phyloP scores from a whole-genome alignment of 2,888 invertebrate species.

The Caenorhabditis imperialis region DNA sequence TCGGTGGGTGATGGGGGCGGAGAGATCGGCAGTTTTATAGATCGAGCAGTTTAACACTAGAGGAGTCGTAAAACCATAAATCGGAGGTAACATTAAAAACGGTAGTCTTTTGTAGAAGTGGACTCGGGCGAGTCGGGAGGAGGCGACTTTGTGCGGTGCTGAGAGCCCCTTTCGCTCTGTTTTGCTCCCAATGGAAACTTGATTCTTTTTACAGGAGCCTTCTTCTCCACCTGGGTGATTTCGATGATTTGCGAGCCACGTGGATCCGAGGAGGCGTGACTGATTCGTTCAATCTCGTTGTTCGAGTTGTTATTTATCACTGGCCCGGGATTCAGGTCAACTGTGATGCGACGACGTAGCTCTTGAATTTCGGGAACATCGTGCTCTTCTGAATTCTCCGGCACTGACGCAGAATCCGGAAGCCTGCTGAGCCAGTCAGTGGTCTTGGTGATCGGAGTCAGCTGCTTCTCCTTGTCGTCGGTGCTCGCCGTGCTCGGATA shows the following conservation, averaged over 20 bases:
- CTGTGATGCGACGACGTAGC: conserved; percentile 20
- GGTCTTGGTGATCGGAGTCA: conserved; percentile 60
- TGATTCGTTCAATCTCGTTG: conserved; percentile 39
- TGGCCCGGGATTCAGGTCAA: conserved; percentile 17
- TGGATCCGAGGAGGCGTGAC: conserved; percentile 44
- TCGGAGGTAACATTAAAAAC: conserved; percentile 13
- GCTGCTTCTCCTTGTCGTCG: conserved; percentile 65
- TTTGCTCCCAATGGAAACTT: conserved; percentile 64
- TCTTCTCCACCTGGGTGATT: conserved; percentile 34
- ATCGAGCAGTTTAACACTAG: conserved; percentile 14
- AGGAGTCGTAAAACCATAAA: background rate
- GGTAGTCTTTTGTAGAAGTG: conserved; percentile 20
- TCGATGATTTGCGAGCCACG: conserved; percentile 45
- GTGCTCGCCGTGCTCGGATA: conserved; percentile 67
- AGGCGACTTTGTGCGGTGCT: conserved; percentile 32
- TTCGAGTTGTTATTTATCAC: conserved; percentile 17
- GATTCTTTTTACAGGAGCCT: conserved; percentile 59
- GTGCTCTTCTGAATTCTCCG: conserved; percentile 17
- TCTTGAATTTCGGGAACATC: background rate
- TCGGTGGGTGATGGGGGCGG: background rate
- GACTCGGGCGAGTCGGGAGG: conserved; percentile 24
- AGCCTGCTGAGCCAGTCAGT: conserved; percentile 35
- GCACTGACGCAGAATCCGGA: conserved; percentile 24
- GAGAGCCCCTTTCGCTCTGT: conserved; percentile 58
- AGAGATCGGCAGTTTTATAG: conserved; percentile 18